Evolutionary conservation across 2,113 vertebrate species (phyloP).

Genomic region (Australoheros scitulus): DNA sequence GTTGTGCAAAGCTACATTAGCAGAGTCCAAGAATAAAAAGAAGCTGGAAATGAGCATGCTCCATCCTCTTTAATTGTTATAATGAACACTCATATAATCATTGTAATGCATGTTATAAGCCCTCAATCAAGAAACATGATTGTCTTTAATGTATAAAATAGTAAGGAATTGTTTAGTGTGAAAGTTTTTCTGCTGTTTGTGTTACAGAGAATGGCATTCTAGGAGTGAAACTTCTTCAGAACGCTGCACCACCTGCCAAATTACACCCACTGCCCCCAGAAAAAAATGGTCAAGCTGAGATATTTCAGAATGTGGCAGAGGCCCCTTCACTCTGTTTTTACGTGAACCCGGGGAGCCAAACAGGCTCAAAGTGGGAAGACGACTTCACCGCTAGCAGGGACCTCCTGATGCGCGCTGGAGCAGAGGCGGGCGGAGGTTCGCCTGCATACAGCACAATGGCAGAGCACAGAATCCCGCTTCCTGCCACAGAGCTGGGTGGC

Average conservation of each 20-base stretch:
- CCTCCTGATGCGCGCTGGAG: constrained; percentile 4
- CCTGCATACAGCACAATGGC: constrained; percentile 21
- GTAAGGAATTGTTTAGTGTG: background rate
- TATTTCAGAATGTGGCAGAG: constrained; percentile 3
- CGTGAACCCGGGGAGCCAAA: constrained; percentile 24
- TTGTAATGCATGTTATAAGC: background rate
- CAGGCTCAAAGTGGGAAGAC: background rate
- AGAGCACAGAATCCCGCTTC: constrained; percentile 77
- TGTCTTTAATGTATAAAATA: background rate
- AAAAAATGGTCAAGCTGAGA: background rate
- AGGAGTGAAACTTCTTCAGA: constrained; percentile 30
- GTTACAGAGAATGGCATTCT: constrained; percentile 37
- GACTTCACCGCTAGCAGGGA: constrained; percentile 6
- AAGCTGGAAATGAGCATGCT: background rate
- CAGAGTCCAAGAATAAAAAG: background rate
- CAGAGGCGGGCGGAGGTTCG: background rate
- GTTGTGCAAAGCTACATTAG: background rate
- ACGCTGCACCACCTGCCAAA: constrained; percentile 20
- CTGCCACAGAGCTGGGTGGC: constrained; percentile 80
- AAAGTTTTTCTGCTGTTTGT: constrained; percentile 9
- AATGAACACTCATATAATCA: background rate
- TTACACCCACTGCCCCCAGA: background rate
- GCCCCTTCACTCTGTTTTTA: constrained; percentile 24
- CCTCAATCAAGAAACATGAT: background rate
- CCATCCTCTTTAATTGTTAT: background rate